Evolutionary conservation across 2,888 invertebrate genomes (phyloP).

Genomic region (Lithosia quadra): DNA sequence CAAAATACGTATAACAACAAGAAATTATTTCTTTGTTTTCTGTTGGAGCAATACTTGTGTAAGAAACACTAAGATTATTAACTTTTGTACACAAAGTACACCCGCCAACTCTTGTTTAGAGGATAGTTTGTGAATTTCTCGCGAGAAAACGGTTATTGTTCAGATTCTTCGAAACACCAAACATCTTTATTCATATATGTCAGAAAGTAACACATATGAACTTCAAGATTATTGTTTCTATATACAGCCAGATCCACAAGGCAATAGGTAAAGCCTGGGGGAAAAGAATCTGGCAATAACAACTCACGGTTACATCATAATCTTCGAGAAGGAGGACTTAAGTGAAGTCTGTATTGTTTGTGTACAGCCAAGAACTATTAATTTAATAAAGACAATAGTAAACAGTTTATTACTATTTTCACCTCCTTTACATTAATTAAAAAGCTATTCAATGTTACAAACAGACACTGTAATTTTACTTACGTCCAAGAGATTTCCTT

Average conservation of each 20-base stretch:
- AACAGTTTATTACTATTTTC: too few relatives aligned
- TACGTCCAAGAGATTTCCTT: too few relatives aligned
- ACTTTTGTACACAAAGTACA: slow-evolving; percentile 1
- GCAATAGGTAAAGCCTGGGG: not conserved
- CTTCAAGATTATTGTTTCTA: not conserved
- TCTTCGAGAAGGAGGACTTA: too few relatives aligned
- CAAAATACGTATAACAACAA: slow-evolving; percentile 6
- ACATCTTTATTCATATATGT: not conserved
- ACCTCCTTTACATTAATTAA: too few relatives aligned
- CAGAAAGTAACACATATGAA: not conserved
- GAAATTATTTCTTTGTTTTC: slow-evolving; percentile 11
- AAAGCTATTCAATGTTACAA: too few relatives aligned
- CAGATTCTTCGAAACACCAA: not conserved
- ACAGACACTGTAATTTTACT: too few relatives aligned
- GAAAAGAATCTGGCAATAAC: too few relatives aligned
- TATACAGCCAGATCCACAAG: too few relatives aligned
- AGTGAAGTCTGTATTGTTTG: not conserved
- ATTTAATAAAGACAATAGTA: not conserved
- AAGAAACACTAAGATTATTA: not conserved
- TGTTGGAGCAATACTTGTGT: not conserved
- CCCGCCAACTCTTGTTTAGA: not conserved
- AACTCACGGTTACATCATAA: too few relatives aligned
- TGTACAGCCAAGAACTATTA: not conserved
- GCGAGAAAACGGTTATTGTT: not conserved
- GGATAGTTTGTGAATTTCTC: not conserved